Evolutionary conservation across 2,797 vertebrate genomes (phyloP).

Genomic region (Xiphorhynchus erythropygius): DNA sequence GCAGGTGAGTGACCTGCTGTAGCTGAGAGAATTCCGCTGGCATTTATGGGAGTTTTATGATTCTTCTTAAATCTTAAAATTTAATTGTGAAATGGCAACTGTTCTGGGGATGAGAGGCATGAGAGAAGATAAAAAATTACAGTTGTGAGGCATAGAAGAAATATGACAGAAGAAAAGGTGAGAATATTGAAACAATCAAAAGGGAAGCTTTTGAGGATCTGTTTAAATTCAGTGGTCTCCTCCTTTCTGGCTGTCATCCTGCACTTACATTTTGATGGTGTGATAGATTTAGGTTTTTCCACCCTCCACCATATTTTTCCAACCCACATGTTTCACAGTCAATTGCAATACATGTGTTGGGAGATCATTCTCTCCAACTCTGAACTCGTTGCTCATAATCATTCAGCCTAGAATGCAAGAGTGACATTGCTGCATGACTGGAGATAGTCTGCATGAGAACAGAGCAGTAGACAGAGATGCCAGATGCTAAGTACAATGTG

Average conservation of each 20-base stretch:
- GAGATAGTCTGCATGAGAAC: neutral
- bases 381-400: neutral
- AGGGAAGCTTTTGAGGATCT: neutral
- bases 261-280: neutral
- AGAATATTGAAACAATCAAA: neutral
- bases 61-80: neutral
- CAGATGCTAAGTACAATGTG: neutral
- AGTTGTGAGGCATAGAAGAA: neutral
- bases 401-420: neutral
- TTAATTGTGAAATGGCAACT: neutral
- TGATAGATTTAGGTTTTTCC: neutral
- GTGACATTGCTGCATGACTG: neutral
- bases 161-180: neutral
- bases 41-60: neutral
- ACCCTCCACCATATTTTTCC: neutral
- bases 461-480: neutral
- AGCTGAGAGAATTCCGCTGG: neutral
- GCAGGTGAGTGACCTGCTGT: neutral
- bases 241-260: neutral
- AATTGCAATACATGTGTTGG: neutral
- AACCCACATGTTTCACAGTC: neutral
- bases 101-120: neutral
- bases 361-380: neutral
- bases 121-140: neutral
- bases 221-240: neutral